Evolutionary conservation across 2,888 invertebrate species (phyloP).

Genomic region (Notocelia uddmanniana): DNA sequence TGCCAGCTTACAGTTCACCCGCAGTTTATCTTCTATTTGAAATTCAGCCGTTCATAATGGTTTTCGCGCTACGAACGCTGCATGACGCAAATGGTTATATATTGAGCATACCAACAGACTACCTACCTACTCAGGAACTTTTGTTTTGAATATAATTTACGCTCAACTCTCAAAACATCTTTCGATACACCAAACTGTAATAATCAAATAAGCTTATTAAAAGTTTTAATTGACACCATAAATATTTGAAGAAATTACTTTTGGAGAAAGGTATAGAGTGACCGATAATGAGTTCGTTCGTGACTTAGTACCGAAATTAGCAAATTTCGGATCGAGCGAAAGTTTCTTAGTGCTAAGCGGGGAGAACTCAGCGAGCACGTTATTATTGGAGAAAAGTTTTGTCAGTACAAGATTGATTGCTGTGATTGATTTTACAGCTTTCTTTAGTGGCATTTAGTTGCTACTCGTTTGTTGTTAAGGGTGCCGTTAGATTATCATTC

Average conservation of each 20-base stretch:
- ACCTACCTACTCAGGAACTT: conserved; percentile 20
- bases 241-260: conserved; percentile 39
- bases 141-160: conserved; percentile 6
- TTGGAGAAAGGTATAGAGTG: conserved; percentile 55
- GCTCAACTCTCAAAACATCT: not conserved
- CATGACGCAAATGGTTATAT: conserved; percentile 48
- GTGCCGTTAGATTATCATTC: not conserved
- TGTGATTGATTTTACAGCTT: conserved; percentile 52
- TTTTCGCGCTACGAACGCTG: conserved; percentile 47
- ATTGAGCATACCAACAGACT: conserved; percentile 25
- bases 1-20: conserved; percentile 58
- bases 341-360: conserved; percentile 69
- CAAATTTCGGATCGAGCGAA: conserved; percentile 73
- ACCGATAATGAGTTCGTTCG: conserved; percentile 66
- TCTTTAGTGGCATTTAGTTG: conserved; percentile 47
- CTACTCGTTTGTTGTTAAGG: not conserved
- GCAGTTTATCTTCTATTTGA: conserved; percentile 72
- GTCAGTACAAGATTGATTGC: conserved; percentile 68
- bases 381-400: conserved; percentile 64
- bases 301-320: conserved; percentile 72
- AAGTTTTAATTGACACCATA: conserved; percentile 43
- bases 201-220: conserved; percentile 32
- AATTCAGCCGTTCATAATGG: conserved; percentile 63
- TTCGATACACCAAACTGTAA: conserved; percentile 30
- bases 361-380: conserved; percentile 57